Base-by-base conservation (phyloP, 2,113 vertebrate species). In the Campylorhamphus procurvoides region DNA sequence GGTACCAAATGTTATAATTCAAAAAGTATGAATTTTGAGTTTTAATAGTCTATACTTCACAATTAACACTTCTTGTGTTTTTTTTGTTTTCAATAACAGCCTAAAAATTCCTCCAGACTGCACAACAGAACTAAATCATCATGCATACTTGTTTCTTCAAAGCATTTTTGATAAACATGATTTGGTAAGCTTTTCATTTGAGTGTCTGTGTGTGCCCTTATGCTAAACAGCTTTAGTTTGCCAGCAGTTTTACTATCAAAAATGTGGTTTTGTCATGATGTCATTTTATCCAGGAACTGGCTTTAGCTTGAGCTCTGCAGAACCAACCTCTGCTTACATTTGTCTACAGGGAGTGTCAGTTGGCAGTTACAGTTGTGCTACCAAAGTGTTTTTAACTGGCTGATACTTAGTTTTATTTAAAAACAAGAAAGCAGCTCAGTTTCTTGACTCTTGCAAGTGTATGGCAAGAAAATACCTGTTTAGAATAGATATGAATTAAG, bases 161-260 rank as follows among this genome's bases (percentile, higher is more conserved):
- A 99, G 99, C 93, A 98, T 99, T 95, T 99, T 99, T 97, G 99
- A 99, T 97, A 99, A 99, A 92, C 99, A 99, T 59, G 99, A 99
- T 97, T 99, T 99, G 98, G 99, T 99, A 98, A 98, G 99, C 86
- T 59, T 90, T 93, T 88, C 22, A 63, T 63, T 83, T 44, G 7
- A 29, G 11, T 67, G 6, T 22, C 10, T 69, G 5, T 74, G 29
- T 89, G 14, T 50, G 5, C 78, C 25, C 52, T 80, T 73, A 69
- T 58, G 68, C 29, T 71, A 52, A 17, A 39, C 22, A 94, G 31
- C 72, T 18, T 59, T 89, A 47, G 22, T 60, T 90, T 74, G 12
- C 24, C 56, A 56, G 18, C 56, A 84, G 1, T 77, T 89, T 59
- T 81, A 11, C 44, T 76, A 29, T n/a, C 16, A 50, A 68, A 68